A percentile compares a stretch with the other conserved stretches of the same genome.
Conservation (phyloP, 2,888 invertebrate species). For the Cosmia pyralina region DNA sequence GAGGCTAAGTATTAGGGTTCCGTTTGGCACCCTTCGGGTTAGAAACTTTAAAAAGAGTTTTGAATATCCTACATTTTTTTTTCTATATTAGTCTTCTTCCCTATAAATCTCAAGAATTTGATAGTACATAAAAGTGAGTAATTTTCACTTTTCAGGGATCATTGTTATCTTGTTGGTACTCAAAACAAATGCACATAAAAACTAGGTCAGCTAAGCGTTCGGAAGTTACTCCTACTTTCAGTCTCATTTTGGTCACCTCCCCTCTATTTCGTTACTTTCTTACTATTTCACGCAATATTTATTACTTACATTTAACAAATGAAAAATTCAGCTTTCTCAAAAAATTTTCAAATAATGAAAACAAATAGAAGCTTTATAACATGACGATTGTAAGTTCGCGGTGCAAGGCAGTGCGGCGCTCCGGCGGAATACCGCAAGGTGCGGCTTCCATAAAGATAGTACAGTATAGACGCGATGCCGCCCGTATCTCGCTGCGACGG, state of each 20-base stretch:
- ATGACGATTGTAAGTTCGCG: constrained; percentile 15
- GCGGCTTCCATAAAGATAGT: constrained; percentile 16
- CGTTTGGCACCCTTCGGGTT: no score
- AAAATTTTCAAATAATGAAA: constrained; percentile 14
- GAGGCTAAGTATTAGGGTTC: no score
- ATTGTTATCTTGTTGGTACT: constrained; percentile 25
- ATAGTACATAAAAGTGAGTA: not conserved
- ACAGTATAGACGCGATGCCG: constrained; percentile 38
- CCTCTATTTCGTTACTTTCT: not conserved
- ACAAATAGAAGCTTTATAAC: constrained; percentile 5
- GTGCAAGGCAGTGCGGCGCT: constrained; percentile 52
- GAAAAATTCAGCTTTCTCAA: not conserved
- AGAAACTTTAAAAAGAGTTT: not conserved
- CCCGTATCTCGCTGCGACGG: constrained; percentile 51
- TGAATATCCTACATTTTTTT: no score
- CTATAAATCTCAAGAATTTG: not conserved
- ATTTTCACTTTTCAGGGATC: constrained; percentile 8
- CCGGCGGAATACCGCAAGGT: constrained; percentile 39
- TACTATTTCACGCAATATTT: not conserved
- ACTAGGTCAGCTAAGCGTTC: constrained; percentile 39
- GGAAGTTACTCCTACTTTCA: constrained; percentile 27
- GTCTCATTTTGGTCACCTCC: not conserved
- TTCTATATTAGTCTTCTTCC: not conserved
- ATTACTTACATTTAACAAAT: not conserved
- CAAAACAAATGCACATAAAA: constrained; percentile 24